These are phyloP conservation scores for Agonopterix alstromeriana DNA, from an alignment of 2,888 invertebrate genomes.

Conservation along the genomic window DNA sequence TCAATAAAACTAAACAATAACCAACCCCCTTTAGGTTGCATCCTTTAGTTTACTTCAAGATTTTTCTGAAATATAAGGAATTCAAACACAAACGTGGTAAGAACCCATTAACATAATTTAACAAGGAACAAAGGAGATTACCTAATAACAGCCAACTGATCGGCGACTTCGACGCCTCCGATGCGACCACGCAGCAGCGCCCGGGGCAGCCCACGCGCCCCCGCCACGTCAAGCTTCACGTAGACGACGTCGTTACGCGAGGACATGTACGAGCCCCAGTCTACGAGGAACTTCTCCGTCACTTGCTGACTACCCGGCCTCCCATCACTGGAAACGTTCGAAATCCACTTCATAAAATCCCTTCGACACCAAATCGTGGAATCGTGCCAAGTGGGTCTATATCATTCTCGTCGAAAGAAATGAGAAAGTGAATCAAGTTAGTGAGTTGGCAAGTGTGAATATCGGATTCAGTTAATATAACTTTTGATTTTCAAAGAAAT, in stretches of 20 bases:
- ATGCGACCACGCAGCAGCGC: slow-evolving; percentile 88
- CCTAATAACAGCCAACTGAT: slow-evolving; percentile 91
- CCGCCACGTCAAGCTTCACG: slow-evolving; percentile 93
- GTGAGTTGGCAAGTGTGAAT: slow-evolving; percentile 14
- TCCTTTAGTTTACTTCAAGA: too few species aligned
- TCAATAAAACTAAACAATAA: too few species aligned
- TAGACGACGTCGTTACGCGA: slow-evolving; percentile 94
- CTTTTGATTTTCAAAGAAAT: not conserved
- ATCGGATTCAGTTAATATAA: not conserved
- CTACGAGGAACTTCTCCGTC: slow-evolving; percentile 89
- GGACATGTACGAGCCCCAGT: slow-evolving; percentile 96
- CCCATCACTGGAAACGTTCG: slow-evolving; percentile 81
- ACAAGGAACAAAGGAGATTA: slow-evolving; percentile 21
- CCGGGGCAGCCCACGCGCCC: slow-evolving; percentile 88
- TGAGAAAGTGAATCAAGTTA: not conserved
- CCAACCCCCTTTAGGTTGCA: too few species aligned
- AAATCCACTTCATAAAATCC: not conserved
- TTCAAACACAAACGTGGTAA: too few species aligned
- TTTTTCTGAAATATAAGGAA: too few species aligned
- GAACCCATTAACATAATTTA: not conserved
- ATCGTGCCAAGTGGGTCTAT: not conserved
- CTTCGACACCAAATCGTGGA: not conserved
- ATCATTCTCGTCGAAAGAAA: not conserved
- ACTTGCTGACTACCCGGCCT: slow-evolving; percentile 94
- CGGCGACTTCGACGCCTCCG: slow-evolving; percentile 93